These are phyloP conservation scores for Rhopilema esculentum DNA, from an alignment of 30 jellyfish, hydroid and myxozoan genomes.

Conservation along the genomic window DNA sequence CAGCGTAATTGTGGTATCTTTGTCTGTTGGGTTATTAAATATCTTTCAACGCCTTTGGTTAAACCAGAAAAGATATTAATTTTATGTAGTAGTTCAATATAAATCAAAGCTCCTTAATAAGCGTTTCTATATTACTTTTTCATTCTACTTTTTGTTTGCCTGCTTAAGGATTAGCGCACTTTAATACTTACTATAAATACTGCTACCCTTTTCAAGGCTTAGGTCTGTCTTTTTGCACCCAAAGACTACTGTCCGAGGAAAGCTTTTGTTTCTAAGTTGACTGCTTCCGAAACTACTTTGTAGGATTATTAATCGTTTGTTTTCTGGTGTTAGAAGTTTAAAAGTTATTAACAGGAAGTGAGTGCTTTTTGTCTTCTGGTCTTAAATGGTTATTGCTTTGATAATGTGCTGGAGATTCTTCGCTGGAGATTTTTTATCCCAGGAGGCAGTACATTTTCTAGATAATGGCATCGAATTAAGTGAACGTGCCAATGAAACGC, in stretches of 20 bases:
- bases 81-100: background rate
- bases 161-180: background rate
- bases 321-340: background rate
- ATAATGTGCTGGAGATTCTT: background rate
- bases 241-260: background rate
- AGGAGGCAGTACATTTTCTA: too few species aligned
- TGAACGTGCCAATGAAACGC: too few species aligned
- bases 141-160: background rate
- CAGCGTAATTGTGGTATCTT: background rate
- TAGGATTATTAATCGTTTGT: background rate
- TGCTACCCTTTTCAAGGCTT: background rate
- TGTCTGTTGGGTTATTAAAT: background rate
- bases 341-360: background rate
- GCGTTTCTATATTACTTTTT: background rate
- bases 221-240: background rate
- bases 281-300: background rate
- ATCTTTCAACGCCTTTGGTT: background rate
- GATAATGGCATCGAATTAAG: too few species aligned
- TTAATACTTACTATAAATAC: background rate
- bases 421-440: too few species aligned
- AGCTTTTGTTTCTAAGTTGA: background rate
- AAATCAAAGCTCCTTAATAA: background rate
- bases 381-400: background rate
- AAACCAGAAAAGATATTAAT: background rate
- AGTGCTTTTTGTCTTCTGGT: background rate